Evolutionary conservation across 2,113 vertebrate species (phyloP).

Genomic region (Thinocorus orbignyianus): DNA sequence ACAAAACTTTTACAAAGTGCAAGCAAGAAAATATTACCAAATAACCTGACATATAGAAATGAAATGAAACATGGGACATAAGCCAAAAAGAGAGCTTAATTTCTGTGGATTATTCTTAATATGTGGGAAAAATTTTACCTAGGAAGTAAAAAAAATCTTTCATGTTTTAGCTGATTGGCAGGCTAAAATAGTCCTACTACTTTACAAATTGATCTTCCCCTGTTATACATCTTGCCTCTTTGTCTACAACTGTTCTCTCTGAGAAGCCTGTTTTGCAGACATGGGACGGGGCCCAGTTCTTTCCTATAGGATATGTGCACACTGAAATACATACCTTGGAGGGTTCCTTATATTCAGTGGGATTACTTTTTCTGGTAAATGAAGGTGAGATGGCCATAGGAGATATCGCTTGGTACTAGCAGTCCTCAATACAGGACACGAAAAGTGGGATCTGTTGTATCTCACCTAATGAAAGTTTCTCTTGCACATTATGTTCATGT

Average conservation of each 20-base stretch:
- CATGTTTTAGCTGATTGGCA: neutral
- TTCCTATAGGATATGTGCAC: neutral
- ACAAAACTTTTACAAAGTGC: neutral
- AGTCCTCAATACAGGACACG: neutral
- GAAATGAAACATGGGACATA: neutral
- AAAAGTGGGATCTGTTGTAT: neutral
- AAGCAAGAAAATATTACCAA: neutral
- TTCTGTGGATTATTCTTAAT: neutral
- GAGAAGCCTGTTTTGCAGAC: neutral
- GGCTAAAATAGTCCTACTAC: neutral
- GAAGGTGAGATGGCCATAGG: neutral
- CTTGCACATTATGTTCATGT: neutral
- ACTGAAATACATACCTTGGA: accelerated
- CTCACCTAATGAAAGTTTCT: neutral
- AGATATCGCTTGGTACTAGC: neutral
- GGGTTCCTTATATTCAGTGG: neutral
- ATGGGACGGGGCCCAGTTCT: neutral
- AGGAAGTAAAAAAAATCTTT: neutral
- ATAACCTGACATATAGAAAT: neutral
- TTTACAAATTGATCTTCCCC: neutral
- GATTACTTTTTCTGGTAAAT: neutral
- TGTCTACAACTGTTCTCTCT: neutral
- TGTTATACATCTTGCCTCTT: neutral
- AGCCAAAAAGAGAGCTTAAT: neutral
- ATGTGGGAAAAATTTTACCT: neutral